Percentiles rank a stretch among this genome's conserved stretches.
These are phyloP conservation scores for Thomomys bottae DNA, from an alignment of 2,113 vertebrate genomes.

Conservation along the genomic window DNA sequence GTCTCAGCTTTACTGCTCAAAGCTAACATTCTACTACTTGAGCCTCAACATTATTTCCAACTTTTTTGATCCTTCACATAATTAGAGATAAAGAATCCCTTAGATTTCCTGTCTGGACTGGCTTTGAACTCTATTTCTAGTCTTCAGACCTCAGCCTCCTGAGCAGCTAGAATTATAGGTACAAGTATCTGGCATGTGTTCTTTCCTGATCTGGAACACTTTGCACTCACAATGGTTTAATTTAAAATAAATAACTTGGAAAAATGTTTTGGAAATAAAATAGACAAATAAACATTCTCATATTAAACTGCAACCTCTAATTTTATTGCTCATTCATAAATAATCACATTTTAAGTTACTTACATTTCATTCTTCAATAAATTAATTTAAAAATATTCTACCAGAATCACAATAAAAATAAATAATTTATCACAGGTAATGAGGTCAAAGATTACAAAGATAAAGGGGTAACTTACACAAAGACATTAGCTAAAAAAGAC, in stretches of 20 bases:
- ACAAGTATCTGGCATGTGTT: background rate
- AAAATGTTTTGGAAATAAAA: background rate
- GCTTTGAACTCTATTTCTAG: too few species aligned
- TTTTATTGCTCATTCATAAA: slow-evolving; percentile 44
- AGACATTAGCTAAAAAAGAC: slow-evolving; percentile 78
- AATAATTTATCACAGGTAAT: slow-evolving; percentile 75
- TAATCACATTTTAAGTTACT: background rate
- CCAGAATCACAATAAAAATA: slow-evolving; percentile 75
- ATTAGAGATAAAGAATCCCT: too few species aligned
- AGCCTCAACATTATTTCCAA: too few species aligned
- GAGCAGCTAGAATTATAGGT: too few species aligned
- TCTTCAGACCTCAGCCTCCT: too few species aligned
- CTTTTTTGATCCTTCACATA: too few species aligned
- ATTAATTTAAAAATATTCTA: slow-evolving; percentile 63
- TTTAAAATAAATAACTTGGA: slow-evolving; percentile 20
- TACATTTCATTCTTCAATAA: slow-evolving; percentile 69
- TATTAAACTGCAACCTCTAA: background rate
- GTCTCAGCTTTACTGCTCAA: too few species aligned
- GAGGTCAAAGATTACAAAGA: slow-evolving; percentile 76
- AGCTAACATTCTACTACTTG: too few species aligned
- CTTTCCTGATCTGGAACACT: background rate
- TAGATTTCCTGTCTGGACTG: too few species aligned
- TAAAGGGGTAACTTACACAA: slow-evolving; percentile 79
- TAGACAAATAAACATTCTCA: background rate
- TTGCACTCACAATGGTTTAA: background rate